These are phyloP conservation scores for Isaurus tuberculatus DNA, from an alignment of 92 coral and sea anemone species.

Conservation along the genomic window DNA sequence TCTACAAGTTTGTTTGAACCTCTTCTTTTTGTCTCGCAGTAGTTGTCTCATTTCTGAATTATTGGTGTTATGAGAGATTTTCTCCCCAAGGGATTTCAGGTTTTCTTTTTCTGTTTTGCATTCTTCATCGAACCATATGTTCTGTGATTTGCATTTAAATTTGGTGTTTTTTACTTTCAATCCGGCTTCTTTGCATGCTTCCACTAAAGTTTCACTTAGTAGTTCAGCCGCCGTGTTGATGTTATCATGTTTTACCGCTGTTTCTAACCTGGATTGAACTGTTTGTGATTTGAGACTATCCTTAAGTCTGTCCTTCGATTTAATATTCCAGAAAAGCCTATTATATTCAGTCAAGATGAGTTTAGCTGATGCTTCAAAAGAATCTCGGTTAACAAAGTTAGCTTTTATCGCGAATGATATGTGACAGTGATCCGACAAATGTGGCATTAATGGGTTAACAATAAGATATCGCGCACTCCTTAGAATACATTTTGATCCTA, in stretches of 20 bases:
- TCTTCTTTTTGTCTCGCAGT: too few species aligned
- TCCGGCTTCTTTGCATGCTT: background rate
- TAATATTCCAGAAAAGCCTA: conserved; percentile 10
- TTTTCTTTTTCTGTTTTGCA: conserved; percentile 25
- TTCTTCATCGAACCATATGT: conserved; percentile 12
- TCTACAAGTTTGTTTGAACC: too few species aligned
- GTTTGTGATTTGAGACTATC: conserved; percentile 10
- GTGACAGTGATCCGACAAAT: background rate
- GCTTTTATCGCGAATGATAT: background rate
- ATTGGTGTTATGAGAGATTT: conserved; percentile 14
- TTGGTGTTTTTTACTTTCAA: background rate
- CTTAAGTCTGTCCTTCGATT: conserved; percentile 1
- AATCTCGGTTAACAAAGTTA: background rate
- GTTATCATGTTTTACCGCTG: conserved; percentile 8
- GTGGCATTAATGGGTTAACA: background rate
- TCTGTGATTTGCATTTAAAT: background rate
- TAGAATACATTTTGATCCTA: background rate
- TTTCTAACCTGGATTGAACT: conserved; percentile 11
- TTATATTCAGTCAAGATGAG: conserved; percentile 6
- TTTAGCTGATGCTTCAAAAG: conserved; percentile 8
- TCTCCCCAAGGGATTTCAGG: conserved; percentile 27
- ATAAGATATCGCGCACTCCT: background rate
- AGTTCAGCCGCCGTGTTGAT: conserved; percentile 4
- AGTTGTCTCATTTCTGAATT: too few species aligned
- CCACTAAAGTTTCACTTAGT: background rate